Evolutionary conservation across 2,888 invertebrate species (phyloP), one percentile per base, ranked within the genome.

Genomic region (Geophilus truncorum): DNA sequence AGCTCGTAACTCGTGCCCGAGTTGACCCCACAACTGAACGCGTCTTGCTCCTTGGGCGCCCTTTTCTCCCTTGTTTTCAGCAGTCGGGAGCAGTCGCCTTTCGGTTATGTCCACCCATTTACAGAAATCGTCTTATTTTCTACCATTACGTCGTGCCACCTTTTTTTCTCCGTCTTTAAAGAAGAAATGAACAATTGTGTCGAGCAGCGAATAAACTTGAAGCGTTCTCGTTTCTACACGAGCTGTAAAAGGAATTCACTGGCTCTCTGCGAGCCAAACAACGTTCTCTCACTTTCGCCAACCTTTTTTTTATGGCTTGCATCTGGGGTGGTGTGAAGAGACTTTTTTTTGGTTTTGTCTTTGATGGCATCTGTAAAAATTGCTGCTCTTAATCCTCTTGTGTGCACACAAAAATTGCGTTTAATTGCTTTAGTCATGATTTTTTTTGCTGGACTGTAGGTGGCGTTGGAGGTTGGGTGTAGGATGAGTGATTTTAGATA

Each of bases 71-170:
- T 70, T 70, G 70, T 70, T 70, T 70, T 28, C 70, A 23, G 12
- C 23, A 70, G 70, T 70, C 10, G 25, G 70, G 70, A 70, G 25
- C 70, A 70, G 70, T 70, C 70, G 23, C 70, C 70, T 25, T 70
- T 70, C 25, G 70, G 70, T 70, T 70, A 70, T 70, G 70, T 70
- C 70, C 70, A 70, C 70, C 70, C 70, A 70, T 70, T 70, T 70
- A 70, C 70, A 70, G 70, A 70, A 70, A 70, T 70, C 70, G 70
- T 70, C 70, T 70, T 70, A 70, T 70, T 70, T 70, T 70, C 70
- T n/a, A 25, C 70, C 70, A 70, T 70, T 70, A 70, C 70, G 25
- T 70, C 28, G 15, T 70, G 7, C 25, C 70, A 70, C 70, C 70
- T 70, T 70, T 25, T 70, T 70, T 70, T 15, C 28, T 70, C 70